Conservation (phyloP, 2,888 invertebrate genomes). For the Arge pagana region DNA sequence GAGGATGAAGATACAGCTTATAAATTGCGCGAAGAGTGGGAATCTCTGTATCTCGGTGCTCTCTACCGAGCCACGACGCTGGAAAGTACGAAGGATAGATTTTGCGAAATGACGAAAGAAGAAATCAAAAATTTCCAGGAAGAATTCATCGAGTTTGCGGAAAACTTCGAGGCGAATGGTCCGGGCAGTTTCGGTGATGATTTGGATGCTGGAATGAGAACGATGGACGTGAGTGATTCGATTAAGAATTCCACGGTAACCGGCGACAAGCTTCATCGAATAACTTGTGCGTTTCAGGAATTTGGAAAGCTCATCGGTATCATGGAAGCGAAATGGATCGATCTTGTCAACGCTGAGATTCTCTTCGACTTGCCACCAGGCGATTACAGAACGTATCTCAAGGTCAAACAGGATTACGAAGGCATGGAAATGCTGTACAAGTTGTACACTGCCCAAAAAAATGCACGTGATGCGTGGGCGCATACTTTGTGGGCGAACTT, state of each 20-base stretch:
- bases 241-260: no score
- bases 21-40: constrained; percentile 71
- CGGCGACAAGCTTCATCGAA: constrained; percentile 2
- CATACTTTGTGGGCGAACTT: constrained; percentile 87
- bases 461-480: constrained; percentile 79
- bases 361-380: constrained; percentile 86
- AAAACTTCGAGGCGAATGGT: constrained; percentile 75
- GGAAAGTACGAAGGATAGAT: constrained; percentile 83
- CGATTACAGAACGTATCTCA: constrained; percentile 77
- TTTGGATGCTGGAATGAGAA: constrained; percentile 71
- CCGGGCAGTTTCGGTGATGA: constrained; percentile 81
- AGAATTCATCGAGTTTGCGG: constrained; percentile 69
- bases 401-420: constrained; percentile 67
- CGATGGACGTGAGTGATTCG: constrained; percentile 71
- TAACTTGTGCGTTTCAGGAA: constrained; percentile 57
- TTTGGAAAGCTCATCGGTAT: constrained; percentile 69
- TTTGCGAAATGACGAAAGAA: constrained; percentile 77
- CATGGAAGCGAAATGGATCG: constrained; percentile 69
- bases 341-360: constrained; percentile 75
- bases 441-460: constrained; percentile 78
- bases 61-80: constrained; percentile 72
- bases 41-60: constrained; percentile 69
- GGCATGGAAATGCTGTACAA: constrained; percentile 75
- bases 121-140: constrained; percentile 73
- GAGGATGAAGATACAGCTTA: constrained; percentile 65